phyloP scores from a whole-genome alignment of 37 sponge, comb jelly and placozoan genomes.

The Oopsacas minuta region DNA sequence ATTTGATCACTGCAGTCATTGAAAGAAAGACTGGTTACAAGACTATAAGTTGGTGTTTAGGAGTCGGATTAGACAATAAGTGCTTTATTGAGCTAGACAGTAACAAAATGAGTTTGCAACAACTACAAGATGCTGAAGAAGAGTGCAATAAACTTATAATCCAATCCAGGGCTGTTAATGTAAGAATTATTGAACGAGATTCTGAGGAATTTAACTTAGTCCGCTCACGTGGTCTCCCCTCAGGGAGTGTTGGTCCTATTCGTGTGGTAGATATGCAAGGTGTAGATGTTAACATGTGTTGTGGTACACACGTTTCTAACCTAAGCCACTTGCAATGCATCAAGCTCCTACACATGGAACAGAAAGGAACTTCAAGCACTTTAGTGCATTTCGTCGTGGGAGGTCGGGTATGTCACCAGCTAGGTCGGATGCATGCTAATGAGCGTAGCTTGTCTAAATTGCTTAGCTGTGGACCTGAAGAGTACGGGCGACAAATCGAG shows the following conservation, averaged over 20 bases:
- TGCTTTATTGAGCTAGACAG: constrained; percentile 58
- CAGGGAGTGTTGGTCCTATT: constrained; percentile 72
- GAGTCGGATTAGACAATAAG: constrained; percentile 40
- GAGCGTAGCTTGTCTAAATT: constrained; percentile 55
- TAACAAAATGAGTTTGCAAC: constrained; percentile 22
- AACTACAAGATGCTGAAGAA: constrained; percentile 44
- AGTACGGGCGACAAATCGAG: constrained; percentile 47
- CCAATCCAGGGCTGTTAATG: constrained; percentile 35
- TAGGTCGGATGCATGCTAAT: constrained; percentile 29
- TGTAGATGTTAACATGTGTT: constrained; percentile 92
- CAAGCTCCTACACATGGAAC: constrained; percentile 72
- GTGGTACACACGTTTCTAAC: constrained; percentile 89
- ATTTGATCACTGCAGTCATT: constrained; percentile 81
- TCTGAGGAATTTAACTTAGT: constrained; percentile 47
- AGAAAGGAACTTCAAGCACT: constrained; percentile 49
- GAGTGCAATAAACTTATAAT: constrained; percentile 47
- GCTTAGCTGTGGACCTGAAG: constrained; percentile 64
- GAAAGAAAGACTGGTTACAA: constrained; percentile 64
- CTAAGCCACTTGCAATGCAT: constrained; percentile 62
- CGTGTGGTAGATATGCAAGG: constrained; percentile 88
- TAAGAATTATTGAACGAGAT: constrained; percentile 34
- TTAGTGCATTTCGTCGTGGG: constrained; percentile 75
- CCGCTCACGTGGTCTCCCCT: constrained; percentile 77
- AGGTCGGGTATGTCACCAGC: constrained; percentile 38
- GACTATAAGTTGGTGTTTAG: constrained; percentile 78